Conservation (phyloP, 64 coral and sea anemone genomes). For the Pocillopora verrucosa region DNA sequence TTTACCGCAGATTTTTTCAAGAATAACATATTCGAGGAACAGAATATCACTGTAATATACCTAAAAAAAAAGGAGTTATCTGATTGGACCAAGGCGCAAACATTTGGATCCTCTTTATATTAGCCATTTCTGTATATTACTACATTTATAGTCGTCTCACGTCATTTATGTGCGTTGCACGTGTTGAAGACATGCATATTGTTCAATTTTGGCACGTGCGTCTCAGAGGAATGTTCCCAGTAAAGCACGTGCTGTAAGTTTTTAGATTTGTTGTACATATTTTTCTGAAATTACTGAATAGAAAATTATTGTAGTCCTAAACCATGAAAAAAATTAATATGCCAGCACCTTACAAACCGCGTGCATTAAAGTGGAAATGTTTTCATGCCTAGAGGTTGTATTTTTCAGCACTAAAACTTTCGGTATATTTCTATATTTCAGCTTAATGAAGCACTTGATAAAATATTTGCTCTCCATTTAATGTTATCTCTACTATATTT, state of each 20-base stretch:
- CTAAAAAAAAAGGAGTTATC: background rate
- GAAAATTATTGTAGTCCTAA: too few relatives aligned
- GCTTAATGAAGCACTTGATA: background rate
- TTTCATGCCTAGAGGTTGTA: background rate
- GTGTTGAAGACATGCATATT: too few relatives aligned
- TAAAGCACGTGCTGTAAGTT: too few relatives aligned
- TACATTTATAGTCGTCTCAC: too few relatives aligned
- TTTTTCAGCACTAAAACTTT: background rate
- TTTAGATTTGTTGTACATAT: too few relatives aligned
- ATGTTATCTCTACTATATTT: background rate
- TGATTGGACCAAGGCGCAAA: background rate
- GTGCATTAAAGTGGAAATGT: too few relatives aligned
- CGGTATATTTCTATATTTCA: background rate
- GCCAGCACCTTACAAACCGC: background rate
- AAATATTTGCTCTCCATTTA: background rate
- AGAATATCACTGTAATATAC: background rate
- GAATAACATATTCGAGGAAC: background rate
- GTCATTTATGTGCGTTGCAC: too few relatives aligned
- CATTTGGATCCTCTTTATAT: background rate
- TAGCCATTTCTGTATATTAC: background rate
- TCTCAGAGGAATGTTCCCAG: too few relatives aligned
- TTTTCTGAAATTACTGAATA: too few relatives aligned
- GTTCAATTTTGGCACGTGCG: too few relatives aligned
- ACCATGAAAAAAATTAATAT: too few relatives aligned
- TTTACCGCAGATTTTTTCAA: background rate